Percentiles rank a stretch among this genome's conserved stretches.
Conservation (phyloP, 2,888 invertebrate genomes). For the Zygogramma bicolorata region DNA sequence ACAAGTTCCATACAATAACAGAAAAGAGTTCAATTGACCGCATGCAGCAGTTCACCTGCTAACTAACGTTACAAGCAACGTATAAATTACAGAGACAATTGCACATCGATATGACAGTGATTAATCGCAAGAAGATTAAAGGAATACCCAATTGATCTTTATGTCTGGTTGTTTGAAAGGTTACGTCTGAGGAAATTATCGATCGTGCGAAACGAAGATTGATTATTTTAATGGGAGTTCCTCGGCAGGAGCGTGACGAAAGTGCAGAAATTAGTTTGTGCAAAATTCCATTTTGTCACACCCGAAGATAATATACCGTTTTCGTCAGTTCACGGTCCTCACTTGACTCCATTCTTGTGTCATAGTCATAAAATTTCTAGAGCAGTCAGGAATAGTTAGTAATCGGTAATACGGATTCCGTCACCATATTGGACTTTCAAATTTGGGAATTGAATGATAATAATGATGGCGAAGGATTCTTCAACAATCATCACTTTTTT, state of each 20-base stretch:
- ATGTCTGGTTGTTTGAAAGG: conserved; percentile 12
- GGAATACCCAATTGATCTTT: conserved; percentile 8
- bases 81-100: conserved; percentile 1
- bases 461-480: too few relatives aligned
- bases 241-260: neutral
- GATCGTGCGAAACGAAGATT: conserved; percentile 3
- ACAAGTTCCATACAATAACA: neutral
- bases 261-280: neutral
- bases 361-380: too few relatives aligned
- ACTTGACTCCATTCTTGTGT: too few relatives aligned
- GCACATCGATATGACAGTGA: conserved; percentile 15
- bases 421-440: too few relatives aligned
- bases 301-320: neutral
- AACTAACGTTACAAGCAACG: neutral
- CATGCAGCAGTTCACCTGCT: neutral
- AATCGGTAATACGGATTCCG: too few relatives aligned
- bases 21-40: neutral
- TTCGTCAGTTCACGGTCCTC: too few relatives aligned
- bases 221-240: conserved; percentile 1
- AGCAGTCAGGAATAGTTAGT: too few relatives aligned
- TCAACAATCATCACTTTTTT: too few relatives aligned
- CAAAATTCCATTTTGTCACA: neutral
- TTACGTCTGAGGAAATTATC: conserved; percentile 6
- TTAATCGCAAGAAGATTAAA: conserved; percentile 14
- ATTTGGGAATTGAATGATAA: too few relatives aligned